Conservation (phyloP, 2,888 invertebrate genomes). For the Rhagonycha lutea region DNA sequence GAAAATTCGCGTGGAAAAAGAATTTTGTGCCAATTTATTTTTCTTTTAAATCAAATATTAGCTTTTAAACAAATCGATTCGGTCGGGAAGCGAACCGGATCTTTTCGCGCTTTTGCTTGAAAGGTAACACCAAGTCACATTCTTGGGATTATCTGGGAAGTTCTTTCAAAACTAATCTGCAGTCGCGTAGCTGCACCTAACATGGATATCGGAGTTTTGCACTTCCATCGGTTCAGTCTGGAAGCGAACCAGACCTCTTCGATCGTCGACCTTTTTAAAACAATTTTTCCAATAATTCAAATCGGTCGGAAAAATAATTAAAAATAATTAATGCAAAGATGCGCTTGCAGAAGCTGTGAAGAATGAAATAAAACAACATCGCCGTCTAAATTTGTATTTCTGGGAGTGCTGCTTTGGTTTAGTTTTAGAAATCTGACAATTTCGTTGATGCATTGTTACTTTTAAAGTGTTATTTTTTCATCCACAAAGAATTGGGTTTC, state of each 20-base stretch:
- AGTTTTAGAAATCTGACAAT: neutral
- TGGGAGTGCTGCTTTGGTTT: conserved; percentile 10
- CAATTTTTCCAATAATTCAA: neutral
- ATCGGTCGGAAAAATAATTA: neutral
- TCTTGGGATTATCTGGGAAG: too few relatives aligned
- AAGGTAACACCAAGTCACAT: too few relatives aligned
- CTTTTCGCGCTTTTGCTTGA: too few relatives aligned
- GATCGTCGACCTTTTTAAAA: too few relatives aligned
- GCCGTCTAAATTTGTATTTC: conserved; percentile 30
- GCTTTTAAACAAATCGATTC: neutral
- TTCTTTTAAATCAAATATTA: too few relatives aligned
- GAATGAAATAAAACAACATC: conserved; percentile 35
- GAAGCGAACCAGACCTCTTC: neutral
- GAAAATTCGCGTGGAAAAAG: too few relatives aligned
- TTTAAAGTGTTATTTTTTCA: neutral
- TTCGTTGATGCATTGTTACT: neutral
- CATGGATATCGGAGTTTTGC: too few relatives aligned
- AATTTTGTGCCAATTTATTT: too few relatives aligned
- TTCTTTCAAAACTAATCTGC: too few relatives aligned
- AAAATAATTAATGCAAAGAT: neutral
- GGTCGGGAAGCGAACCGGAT: neutral
- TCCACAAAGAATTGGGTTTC: neutral
- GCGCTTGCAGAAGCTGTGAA: conserved; percentile 9
- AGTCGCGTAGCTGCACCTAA: too few relatives aligned
- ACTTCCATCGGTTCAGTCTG: neutral